Evolutionary conservation across 2,797 vertebrate species (phyloP).

Genomic region (Enteromius unitaeniatus): DNA sequence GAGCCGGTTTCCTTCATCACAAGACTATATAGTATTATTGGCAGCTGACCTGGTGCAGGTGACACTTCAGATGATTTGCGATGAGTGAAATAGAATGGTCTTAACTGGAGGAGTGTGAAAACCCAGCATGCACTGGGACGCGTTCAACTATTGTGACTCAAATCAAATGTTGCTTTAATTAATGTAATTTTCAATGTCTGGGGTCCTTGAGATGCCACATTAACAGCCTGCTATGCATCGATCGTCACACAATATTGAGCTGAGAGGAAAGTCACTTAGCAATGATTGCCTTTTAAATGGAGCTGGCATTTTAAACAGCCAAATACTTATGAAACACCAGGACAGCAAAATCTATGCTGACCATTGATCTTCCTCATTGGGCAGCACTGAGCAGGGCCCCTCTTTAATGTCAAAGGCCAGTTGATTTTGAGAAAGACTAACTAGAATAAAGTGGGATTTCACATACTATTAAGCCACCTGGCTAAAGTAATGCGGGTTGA

Average conservation of each 20-base stretch:
- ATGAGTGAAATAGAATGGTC: conserved; percentile 22
- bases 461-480: conserved; percentile 80
- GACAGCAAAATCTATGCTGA: conserved; percentile 82
- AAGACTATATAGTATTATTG: conserved; percentile 36
- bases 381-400: conserved; percentile 67
- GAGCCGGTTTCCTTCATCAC: conserved; percentile 25
- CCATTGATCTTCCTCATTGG: conserved; percentile 78
- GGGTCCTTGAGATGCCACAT: conserved; percentile 74
- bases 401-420: conserved; percentile 76
- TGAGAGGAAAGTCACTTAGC: conserved; percentile 83
- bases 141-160: conserved; percentile 63
- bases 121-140: conserved; percentile 32
- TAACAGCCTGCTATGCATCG: conserved; percentile 77
- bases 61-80: conserved; percentile 54
- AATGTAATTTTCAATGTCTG: conserved; percentile 77
- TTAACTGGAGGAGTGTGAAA: conserved; percentile 37
- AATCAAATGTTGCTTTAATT: conserved; percentile 79
- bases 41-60: conserved; percentile 48
- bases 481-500: conserved; percentile 81
- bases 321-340: conserved; percentile 83
- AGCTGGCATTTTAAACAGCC: conserved; percentile 84
- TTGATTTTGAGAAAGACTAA: conserved; percentile 78
- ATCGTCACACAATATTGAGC: conserved; percentile 79
- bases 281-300: conserved; percentile 85
- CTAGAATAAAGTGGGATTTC: conserved; percentile 81